Evolutionary conservation across 2,113 vertebrate genomes (phyloP), one percentile per base, ranked within the genome.

Genomic region (Pimephales promelas): DNA sequence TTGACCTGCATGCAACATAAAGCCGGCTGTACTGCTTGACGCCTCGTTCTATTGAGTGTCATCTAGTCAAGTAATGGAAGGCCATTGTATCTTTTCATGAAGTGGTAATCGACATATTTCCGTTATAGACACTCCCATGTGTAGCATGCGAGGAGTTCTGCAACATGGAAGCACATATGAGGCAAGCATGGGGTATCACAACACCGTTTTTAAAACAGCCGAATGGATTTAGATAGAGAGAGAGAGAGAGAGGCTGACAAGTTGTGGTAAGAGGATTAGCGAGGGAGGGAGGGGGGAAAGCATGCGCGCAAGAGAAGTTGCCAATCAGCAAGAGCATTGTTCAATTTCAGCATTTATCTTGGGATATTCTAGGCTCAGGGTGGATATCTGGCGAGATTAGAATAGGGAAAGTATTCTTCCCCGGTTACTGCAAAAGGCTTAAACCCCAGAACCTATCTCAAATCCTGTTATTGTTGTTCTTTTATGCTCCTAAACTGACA

Each of bases 301-400:
- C 56, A 78, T 66, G 64, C 61, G 16, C 9, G 14, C 16, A 26
- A 81, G 56, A 90, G 88, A 92, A 92, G 91, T 90, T 92, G 90
- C 89, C 87, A 89, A 93, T 94, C 93, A 93, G 93, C 92, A 93
- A 91, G 92, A 87, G 83, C 90, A 93, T 94, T 94, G 92, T 94
- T 94, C 92, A 92, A 89, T 92, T 93, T 94, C 91, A 92, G 91
- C 92, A 93, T 94, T 94, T 94, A 94, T 94, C 92, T 93, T 92
- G 86, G 93, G 94, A 94, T 93, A 93, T 94, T 93, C 91, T 88
- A 88, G 90, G 93, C 93, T 94, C 94, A 92, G 91, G 83, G 87
- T 91, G 93, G 93, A 94, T 94, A 91, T 92, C 90, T 91, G 90
- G 84, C n/a, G 86, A 94, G 94, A 94, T 94, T 94, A 94, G 92